These are phyloP conservation scores for Lateolabrax maculatus DNA, from an alignment of 2,797 vertebrate genomes.

Conservation along the genomic window DNA sequence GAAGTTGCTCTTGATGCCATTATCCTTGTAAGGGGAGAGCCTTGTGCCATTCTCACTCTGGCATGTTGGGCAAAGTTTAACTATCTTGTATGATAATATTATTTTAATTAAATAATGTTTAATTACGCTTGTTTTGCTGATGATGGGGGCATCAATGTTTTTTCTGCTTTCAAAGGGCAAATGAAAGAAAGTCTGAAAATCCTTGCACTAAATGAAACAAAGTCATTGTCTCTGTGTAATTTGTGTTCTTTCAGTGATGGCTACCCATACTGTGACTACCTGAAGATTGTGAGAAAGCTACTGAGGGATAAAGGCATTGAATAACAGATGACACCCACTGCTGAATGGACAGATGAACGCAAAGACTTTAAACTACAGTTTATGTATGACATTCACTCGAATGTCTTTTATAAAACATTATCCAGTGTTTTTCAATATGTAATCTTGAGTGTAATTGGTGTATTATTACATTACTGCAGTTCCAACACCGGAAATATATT, in stretches of 20 bases:
- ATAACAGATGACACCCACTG: conserved; percentile 42
- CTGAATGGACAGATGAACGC: neutral
- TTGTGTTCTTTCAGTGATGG: conserved; percentile 65
- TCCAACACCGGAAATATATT: neutral
- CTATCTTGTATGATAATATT: neutral
- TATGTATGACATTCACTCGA: too few species aligned
- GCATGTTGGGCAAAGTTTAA: neutral
- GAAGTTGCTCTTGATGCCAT: too few species aligned
- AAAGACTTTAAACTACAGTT: neutral
- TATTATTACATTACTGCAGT: neutral
- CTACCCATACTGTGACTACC: conserved; percentile 78
- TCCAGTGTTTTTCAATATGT: neutral
- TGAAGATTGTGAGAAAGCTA: conserved; percentile 71
- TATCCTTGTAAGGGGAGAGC: neutral
- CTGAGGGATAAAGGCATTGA: conserved; percentile 76
- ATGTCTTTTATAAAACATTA: neutral
- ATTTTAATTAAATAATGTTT: neutral
- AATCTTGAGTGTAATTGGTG: neutral
- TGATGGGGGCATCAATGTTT: too few species aligned
- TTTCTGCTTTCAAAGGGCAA: neutral
- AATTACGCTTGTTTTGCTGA: neutral
- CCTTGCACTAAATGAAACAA: neutral
- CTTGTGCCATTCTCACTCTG: neutral
- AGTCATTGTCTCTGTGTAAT: neutral
- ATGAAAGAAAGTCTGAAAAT: neutral